Percentiles rank a stretch among this genome's conserved stretches.
Conservation (phyloP, 35 echinoderm and acorn worm genomes). For the Acanthaster planci region DNA sequence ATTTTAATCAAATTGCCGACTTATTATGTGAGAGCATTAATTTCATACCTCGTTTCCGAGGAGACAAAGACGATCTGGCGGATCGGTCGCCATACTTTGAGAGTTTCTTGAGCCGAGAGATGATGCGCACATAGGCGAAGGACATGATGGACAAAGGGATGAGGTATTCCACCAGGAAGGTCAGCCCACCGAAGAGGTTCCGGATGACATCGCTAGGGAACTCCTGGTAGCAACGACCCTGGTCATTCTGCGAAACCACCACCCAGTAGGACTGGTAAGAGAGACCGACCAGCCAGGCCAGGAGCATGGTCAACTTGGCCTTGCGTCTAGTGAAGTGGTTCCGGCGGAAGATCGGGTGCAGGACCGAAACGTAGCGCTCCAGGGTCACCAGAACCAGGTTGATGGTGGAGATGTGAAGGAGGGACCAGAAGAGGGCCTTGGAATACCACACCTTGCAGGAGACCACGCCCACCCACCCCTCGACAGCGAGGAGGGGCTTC, state of each 20-base stretch:
- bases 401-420: slow-evolving; percentile 70
- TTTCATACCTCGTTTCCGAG: background rate
- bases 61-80: background rate
- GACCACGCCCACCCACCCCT: background rate
- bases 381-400: slow-evolving; percentile 77
- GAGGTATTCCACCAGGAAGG: slow-evolving; percentile 75
- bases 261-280: slow-evolving; percentile 84
- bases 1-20: background rate
- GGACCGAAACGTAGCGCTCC: slow-evolving; percentile 76
- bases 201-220: slow-evolving; percentile 64
- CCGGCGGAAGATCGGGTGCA: slow-evolving; percentile 58
- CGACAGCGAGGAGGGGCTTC: slow-evolving; percentile 32
- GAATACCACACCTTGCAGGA: slow-evolving; percentile 81
- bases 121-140: slow-evolving; percentile 79
- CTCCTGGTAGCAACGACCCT: slow-evolving; percentile 51
- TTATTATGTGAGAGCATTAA: too few relatives aligned
- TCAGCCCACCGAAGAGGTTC: slow-evolving; percentile 54
- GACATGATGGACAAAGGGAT: slow-evolving; percentile 76
- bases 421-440: slow-evolving; percentile 75
- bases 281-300: slow-evolving; percentile 66
- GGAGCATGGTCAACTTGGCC: slow-evolving; percentile 57
- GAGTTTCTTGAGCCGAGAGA: slow-evolving; percentile 25
- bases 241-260: slow-evolving; percentile 35
- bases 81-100: background rate
- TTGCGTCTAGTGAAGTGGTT: slow-evolving; percentile 72